Evolutionary conservation across 2,113 vertebrate genomes (phyloP).

Genomic region (Pimephales promelas): DNA sequence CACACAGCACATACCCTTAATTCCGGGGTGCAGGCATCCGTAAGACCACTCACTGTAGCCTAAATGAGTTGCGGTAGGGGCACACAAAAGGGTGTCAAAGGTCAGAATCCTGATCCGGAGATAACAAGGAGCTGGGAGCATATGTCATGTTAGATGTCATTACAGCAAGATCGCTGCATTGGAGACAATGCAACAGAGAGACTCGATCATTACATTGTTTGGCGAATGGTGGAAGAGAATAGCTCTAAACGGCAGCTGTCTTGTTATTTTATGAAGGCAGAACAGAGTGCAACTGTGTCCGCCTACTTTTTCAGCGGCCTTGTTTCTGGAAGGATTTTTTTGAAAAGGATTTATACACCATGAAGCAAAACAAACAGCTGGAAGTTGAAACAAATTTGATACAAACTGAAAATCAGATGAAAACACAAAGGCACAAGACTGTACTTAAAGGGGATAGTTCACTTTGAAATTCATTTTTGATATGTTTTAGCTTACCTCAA

Average conservation of each 20-base stretch:
- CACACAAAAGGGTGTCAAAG: conserved; percentile 18
- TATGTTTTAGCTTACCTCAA: too few relatives aligned
- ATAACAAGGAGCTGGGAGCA: conserved; percentile 26
- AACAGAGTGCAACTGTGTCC: not conserved
- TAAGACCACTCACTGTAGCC: not conserved
- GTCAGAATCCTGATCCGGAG: conserved; percentile 12
- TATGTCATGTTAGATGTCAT: conserved; percentile 25
- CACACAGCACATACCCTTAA: not conserved
- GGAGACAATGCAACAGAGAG: not conserved
- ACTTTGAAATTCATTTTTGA: too few relatives aligned
- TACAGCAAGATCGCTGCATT: not conserved
- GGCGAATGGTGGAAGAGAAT: not conserved
- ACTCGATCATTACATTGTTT: not conserved
- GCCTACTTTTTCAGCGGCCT: not conserved
- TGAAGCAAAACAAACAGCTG: not conserved
- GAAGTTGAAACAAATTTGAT: not conserved
- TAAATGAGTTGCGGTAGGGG: not conserved
- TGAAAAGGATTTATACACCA: not conserved
- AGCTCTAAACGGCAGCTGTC: not conserved
- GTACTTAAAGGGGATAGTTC: too few relatives aligned
- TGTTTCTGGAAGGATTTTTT: not conserved
- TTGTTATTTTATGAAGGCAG: not conserved
- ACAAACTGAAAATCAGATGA: not conserved
- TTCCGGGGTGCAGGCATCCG: conserved; percentile 15
- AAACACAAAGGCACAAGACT: not conserved